A percentile compares a stretch with the other conserved stretches of the same genome.
Evolutionary conservation across 2,888 invertebrate species (phyloP).

Genomic region (Cheilosia impressa): DNA sequence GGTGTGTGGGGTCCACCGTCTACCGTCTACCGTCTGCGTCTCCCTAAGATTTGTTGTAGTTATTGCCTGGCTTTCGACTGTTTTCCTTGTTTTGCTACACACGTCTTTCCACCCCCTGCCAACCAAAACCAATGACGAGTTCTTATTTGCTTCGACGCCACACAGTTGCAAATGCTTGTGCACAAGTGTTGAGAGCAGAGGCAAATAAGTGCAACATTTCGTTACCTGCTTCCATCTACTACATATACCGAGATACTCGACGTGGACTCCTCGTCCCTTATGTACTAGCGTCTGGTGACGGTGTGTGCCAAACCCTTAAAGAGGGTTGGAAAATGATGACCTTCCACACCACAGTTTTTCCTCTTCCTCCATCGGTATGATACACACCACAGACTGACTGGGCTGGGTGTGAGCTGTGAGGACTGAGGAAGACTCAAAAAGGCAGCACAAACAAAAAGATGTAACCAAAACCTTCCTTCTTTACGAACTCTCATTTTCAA

Average conservation of each 20-base stretch:
- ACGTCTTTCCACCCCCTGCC: conserved; percentile 11
- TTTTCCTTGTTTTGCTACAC: conserved; percentile 47
- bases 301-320: conserved; percentile 61
- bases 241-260: neutral
- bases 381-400: conserved; percentile 41
- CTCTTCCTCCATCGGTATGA: conserved; percentile 65
- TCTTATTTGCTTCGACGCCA: conserved; percentile 37
- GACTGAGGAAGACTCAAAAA: conserved; percentile 43
- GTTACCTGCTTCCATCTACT: conserved; percentile 58
- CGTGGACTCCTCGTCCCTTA: conserved; percentile 27
- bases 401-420: conserved; percentile 36
- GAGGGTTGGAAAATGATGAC: conserved; percentile 72
- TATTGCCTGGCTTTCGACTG: conserved; percentile 31
- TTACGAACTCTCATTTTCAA: conserved; percentile 72
- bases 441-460: conserved; percentile 41
- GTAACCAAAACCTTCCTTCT: conserved; percentile 36
- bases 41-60: conserved; percentile 55
- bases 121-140: neutral
- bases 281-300: conserved; percentile 24
- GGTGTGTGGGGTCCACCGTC: conserved; percentile 52
- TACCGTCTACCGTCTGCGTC: conserved; percentile 48
- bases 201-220: conserved; percentile 70
- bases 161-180: conserved; percentile 58
- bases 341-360: conserved; percentile 71
- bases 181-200: conserved; percentile 52